phyloP scores from a whole-genome alignment of 2,113 vertebrate genomes.

The Otocyon megalotis region DNA sequence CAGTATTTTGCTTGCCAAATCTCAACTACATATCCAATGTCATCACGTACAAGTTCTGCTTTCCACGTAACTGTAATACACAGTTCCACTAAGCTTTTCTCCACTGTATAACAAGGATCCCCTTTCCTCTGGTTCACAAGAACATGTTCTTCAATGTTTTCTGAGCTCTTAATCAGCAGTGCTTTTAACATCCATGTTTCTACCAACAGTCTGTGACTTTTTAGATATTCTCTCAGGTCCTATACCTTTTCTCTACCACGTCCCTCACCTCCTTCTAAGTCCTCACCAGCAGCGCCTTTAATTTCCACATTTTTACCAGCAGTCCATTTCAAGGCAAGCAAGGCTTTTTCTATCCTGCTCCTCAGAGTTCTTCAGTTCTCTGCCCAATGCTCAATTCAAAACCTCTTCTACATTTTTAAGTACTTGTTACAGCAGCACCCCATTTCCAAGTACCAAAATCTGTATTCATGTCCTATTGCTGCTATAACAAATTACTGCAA shows the following conservation, averaged over 20 bases:
- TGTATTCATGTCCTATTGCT: not conserved
- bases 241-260: not conserved
- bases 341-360: not conserved
- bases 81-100: not conserved
- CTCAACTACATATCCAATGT: not conserved
- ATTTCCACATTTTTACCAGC: not conserved
- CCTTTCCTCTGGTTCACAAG: not conserved
- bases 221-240: not conserved
- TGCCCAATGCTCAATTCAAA: not conserved
- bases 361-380: not conserved
- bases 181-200: not conserved
- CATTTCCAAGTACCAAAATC: not conserved
- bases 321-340: not conserved
- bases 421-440: not conserved
- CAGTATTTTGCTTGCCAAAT: not conserved
- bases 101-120: not conserved
- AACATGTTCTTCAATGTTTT: not conserved
- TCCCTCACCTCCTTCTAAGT: not conserved
- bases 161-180: not conserved
- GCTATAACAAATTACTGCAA: not conserved
- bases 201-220: not conserved
- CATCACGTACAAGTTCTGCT: not conserved
- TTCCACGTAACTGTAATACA: not conserved
- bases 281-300: not conserved
- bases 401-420: not conserved